phyloP scores from a whole-genome alignment of 2,113 vertebrate genomes.

The Poeciliopsis prolifica region DNA sequence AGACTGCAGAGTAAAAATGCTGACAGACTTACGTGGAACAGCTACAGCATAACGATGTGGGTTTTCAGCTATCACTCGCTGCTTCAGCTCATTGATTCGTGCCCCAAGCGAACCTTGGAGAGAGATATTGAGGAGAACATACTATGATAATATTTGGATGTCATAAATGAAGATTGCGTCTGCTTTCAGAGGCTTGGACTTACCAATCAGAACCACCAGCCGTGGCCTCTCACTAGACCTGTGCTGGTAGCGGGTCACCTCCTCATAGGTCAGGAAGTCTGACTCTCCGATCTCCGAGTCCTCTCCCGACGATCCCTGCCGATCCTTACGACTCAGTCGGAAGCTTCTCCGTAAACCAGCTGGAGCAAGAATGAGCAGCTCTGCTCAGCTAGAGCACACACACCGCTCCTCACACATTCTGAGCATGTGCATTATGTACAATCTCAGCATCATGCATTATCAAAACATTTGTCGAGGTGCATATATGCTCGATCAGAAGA shows the following conservation, averaged over 20 bases:
- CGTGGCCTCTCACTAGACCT: conserved; percentile 86
- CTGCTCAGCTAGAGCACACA: background rate
- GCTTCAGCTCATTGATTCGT: conserved; percentile 91
- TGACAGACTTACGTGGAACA: conserved; percentile 88
- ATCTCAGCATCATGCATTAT: conserved; percentile 60
- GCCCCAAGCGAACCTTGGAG: conserved; percentile 90
- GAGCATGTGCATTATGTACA: too few species aligned
- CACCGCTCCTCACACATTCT: background rate
- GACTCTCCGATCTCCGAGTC: conserved; percentile 67
- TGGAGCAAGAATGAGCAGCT: conserved; percentile 46
- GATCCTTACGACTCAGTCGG: conserved; percentile 89
- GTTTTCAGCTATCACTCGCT: conserved; percentile 92
- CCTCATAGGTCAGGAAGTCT: conserved; percentile 89
- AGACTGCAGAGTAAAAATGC: background rate
- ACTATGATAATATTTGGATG: background rate
- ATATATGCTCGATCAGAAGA: background rate
- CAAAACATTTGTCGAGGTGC: conserved; percentile 11
- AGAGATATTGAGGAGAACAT: background rate
- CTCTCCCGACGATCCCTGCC: conserved; percentile 80
- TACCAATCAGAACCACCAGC: conserved; percentile 93
- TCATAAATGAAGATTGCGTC: background rate
- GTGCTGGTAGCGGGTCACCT: conserved; percentile 92
- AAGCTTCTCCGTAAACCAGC: conserved; percentile 95
- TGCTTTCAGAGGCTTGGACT: conserved; percentile 36
- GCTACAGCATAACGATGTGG: conserved; percentile 93